Conservation (phyloP, 2,113 vertebrate genomes). For the Fregetta grallaria region DNA sequence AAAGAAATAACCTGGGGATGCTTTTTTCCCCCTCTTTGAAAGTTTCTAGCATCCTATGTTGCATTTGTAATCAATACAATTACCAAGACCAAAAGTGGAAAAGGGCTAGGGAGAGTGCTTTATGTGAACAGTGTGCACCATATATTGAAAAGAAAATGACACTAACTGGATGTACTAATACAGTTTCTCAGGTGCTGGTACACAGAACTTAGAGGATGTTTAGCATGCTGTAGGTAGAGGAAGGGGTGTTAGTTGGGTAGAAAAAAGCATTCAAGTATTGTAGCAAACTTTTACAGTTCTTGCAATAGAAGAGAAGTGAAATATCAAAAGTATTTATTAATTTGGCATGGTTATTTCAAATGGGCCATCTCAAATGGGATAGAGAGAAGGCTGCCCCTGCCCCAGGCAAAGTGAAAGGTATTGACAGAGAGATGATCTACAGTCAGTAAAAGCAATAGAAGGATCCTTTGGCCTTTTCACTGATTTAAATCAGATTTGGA, state of each 20-base stretch:
- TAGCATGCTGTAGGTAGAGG: background rate
- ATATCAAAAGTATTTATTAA: background rate
- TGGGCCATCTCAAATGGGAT: background rate
- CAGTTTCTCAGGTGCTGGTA: background rate
- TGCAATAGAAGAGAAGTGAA: background rate
- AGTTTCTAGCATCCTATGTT: background rate
- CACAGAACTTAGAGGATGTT: background rate
- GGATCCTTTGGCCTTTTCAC: background rate
- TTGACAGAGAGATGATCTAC: background rate
- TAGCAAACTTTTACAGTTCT: background rate
- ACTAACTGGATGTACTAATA: background rate
- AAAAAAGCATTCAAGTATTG: background rate
- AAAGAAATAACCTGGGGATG: constrained; percentile 17
- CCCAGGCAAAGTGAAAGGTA: background rate
- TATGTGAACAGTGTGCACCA: background rate
- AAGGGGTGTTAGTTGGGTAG: background rate
- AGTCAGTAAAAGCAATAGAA: background rate
- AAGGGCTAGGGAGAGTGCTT: background rate
- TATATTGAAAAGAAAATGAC: background rate
- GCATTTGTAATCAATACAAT: constrained; percentile 27
- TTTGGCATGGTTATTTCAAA: background rate
- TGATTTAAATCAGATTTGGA: constrained; percentile 1
- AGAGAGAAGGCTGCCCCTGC: background rate
- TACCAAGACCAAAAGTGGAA: background rate
- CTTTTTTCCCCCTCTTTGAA: background rate